A percentile compares a stretch with the other conserved stretches of the same genome.
These are phyloP conservation scores for Catharus minimus DNA, from an alignment of 2,113 vertebrate species.

Conservation along the genomic window DNA sequence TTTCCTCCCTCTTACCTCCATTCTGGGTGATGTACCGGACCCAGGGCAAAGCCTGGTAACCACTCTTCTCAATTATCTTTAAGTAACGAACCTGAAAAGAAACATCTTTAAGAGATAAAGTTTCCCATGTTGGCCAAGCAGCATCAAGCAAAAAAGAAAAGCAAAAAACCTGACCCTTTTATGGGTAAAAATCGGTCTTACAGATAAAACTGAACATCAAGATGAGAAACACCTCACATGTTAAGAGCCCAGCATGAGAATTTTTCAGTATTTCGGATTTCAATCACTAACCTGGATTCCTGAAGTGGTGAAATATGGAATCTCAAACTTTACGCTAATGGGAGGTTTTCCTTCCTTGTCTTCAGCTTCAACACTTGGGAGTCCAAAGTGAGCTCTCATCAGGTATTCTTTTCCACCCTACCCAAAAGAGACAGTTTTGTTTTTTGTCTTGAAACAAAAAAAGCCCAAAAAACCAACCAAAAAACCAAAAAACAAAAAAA, in stretches of 20 bases:
- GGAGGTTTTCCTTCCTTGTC: constrained; percentile 98
- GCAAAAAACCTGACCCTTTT: rapidly evolving
- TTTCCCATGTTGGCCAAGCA: background rate
- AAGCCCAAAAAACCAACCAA: too few species aligned
- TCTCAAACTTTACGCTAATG: constrained; percentile 97
- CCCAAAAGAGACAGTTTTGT: background rate
- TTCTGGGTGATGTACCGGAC: constrained; percentile 98
- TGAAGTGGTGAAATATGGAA: constrained; percentile 97
- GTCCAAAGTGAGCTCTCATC: constrained; percentile 95
- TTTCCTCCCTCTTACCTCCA: constrained; percentile 76
- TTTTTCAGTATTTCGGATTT: background rate
- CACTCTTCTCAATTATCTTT: constrained; percentile 99
- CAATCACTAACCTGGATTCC: constrained; percentile 88
- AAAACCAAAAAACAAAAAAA: too few species aligned
- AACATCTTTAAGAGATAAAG: background rate
- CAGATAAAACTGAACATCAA: background rate
- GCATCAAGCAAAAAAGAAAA: background rate
- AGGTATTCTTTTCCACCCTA: constrained; percentile 97
- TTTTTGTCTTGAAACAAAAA: background rate
- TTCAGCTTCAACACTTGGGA: constrained; percentile 96
- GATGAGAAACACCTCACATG: rapidly evolving
- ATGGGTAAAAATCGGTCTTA: background rate
- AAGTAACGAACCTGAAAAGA: constrained; percentile 87
- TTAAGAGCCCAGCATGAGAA: background rate
- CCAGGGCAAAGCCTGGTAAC: constrained; percentile 88